These are phyloP conservation scores for Galbula dea DNA, from an alignment of 2,113 vertebrate species.

Conservation along the genomic window DNA sequence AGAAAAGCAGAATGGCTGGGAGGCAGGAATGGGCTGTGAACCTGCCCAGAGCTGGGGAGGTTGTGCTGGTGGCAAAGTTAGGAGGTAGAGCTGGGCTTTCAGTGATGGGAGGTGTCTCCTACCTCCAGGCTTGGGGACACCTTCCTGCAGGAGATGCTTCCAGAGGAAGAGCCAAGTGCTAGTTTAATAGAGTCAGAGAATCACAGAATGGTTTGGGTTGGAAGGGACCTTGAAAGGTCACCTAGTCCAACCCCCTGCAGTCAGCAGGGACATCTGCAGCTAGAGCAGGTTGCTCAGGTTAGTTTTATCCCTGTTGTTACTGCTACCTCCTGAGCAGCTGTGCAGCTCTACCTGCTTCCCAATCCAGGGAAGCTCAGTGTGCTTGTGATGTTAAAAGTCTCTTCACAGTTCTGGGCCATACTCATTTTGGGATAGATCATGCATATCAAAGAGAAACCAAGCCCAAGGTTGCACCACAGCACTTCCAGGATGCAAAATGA, in stretches of 20 bases:
- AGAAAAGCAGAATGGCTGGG: background rate
- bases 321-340: background rate
- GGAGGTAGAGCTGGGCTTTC: background rate
- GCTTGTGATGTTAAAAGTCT: background rate
- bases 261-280: too few relatives aligned
- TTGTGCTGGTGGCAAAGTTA: background rate
- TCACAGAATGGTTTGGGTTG: too few relatives aligned
- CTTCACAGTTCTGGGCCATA: background rate
- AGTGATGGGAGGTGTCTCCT: background rate
- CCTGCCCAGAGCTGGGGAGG: accelerated
- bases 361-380: background rate
- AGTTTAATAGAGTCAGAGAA: too few relatives aligned
- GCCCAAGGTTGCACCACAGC: background rate
- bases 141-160: background rate
- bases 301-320: background rate
- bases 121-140: background rate
- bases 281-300: too few relatives aligned
- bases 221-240: too few relatives aligned
- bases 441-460: background rate
- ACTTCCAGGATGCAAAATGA: background rate
- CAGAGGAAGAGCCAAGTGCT: background rate
- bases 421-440: background rate
- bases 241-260: too few relatives aligned
- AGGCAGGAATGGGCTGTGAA: background rate
- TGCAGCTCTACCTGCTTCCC: background rate